These are phyloP conservation scores for Hypotaenidia philippensis DNA, from an alignment of 2,797 vertebrate species.

Conservation along the genomic window DNA sequence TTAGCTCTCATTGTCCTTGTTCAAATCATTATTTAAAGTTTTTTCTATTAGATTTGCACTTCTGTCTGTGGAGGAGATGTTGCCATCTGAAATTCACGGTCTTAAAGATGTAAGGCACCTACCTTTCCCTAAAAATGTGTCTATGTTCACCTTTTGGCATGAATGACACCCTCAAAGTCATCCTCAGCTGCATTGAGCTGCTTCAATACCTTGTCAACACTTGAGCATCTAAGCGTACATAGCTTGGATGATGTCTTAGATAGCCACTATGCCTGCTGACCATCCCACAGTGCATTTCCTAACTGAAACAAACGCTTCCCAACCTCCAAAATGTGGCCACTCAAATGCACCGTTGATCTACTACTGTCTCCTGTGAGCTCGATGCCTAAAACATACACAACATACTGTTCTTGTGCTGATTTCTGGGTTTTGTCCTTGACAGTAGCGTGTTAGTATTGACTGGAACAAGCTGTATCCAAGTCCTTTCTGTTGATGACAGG, in stretches of 20 bases:
- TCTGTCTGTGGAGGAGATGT: background rate
- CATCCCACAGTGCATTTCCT: background rate
- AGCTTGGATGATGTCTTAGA: background rate
- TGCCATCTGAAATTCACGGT: background rate
- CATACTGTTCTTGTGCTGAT: background rate
- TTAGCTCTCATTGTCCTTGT: background rate
- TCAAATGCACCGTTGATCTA: background rate
- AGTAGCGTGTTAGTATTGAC: background rate
- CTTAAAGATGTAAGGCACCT: background rate
- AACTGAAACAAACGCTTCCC: background rate
- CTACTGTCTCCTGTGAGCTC: background rate
- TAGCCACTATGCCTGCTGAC: background rate
- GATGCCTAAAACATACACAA: background rate
- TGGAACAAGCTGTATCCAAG: background rate
- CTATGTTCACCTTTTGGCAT: background rate
- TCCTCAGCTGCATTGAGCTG: background rate
- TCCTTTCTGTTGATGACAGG: background rate
- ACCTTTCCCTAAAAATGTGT: background rate
- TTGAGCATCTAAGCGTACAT: background rate
- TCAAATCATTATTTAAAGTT: background rate
- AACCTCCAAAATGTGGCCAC: background rate
- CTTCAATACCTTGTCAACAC: background rate
- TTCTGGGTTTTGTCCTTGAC: background rate
- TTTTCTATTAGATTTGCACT: background rate
- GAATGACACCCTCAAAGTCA: background rate